phyloP scores from a whole-genome alignment of 1,140 invertebrate species.

The Apolygus lucorum region DNA sequence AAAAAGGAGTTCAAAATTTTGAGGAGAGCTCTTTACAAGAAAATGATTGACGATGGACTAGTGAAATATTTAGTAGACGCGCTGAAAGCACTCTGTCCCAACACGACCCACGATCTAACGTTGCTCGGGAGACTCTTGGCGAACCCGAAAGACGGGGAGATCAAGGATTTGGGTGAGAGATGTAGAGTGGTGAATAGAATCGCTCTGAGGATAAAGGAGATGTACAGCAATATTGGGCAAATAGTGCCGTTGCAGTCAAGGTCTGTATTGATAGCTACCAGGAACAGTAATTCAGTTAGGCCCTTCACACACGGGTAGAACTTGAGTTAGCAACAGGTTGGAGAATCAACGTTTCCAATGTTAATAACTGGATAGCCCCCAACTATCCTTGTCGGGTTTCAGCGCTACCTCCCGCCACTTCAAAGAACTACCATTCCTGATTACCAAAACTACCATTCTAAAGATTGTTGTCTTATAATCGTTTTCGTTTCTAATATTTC shows the following conservation, averaged over 20 bases:
- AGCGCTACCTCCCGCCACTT: too few relatives aligned
- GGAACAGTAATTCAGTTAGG: too few relatives aligned
- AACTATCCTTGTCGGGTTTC: too few relatives aligned
- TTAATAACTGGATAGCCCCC: too few relatives aligned
- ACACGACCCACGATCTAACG: not conserved
- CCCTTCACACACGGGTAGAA: too few relatives aligned
- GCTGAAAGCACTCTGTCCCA: not conserved
- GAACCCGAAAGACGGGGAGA: not conserved
- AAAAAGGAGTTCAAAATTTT: not conserved
- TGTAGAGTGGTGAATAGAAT: not conserved
- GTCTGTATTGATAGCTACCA: too few relatives aligned
- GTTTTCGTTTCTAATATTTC: too few relatives aligned
- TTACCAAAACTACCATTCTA: too few relatives aligned
- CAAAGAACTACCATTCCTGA: too few relatives aligned
- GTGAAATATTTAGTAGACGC: not conserved
- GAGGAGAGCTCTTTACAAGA: constrained; percentile 1
- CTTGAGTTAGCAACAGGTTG: too few relatives aligned
- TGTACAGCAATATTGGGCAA: not conserved
- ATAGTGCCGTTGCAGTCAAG: not conserved
- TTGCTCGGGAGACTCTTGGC: not conserved
- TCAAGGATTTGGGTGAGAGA: not conserved
- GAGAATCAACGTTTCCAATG: too few relatives aligned
- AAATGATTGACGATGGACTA: not conserved
- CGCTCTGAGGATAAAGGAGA: not conserved
- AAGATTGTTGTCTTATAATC: too few relatives aligned